Evolutionary conservation across 2,113 vertebrate genomes (phyloP), one percentile per base, ranked within the genome.

Genomic region (Triplophysa dalaica): DNA sequence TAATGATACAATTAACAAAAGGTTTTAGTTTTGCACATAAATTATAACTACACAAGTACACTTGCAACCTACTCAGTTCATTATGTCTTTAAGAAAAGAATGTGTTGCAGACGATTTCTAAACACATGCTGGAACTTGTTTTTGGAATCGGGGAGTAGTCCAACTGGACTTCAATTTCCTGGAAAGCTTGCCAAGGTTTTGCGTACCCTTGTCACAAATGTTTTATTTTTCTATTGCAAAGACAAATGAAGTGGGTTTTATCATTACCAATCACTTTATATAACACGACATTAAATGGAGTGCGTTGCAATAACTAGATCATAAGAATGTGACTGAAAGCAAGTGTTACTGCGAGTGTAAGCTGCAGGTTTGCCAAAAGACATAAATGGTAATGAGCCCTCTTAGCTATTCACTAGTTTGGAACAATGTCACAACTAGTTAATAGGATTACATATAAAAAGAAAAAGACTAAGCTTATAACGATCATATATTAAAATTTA

Each of bases 121-220:
- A 56, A 5, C 21, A 72, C 81, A 0, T 83, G 89, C 84, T 73
- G 70, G 74, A 84, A 87, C 91, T 85, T 64, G 91, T 81, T 29
- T 8, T 1, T 11, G 7, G 72, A 81, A 29, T 13, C 33, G 33
- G 10, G 78, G 75, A 82, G 70, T 41, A 21, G 72, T 21, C 24
- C 12, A 81, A 81, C 86, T 62, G 74, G 83, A 82, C 84, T 29
- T 62, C 9, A 62, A 62, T 41, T 43, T 75, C 33, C 2, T 1
- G 19, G 41, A 62, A 62, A 19, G 14, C 24, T 48, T 38, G 64
- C 43, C 17, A 33, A 38, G 13, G 7, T 26, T 65, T 0, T 12
- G 43, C 12, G 38, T 21, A 17, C 33, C 54, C 7, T 65, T 48
- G 8, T 38, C 19, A 22, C 41, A 58, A 19, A 24, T 62, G 4